Evolutionary conservation across 2,888 invertebrate species (phyloP).

Genomic region (Pterobdella sp.): DNA sequence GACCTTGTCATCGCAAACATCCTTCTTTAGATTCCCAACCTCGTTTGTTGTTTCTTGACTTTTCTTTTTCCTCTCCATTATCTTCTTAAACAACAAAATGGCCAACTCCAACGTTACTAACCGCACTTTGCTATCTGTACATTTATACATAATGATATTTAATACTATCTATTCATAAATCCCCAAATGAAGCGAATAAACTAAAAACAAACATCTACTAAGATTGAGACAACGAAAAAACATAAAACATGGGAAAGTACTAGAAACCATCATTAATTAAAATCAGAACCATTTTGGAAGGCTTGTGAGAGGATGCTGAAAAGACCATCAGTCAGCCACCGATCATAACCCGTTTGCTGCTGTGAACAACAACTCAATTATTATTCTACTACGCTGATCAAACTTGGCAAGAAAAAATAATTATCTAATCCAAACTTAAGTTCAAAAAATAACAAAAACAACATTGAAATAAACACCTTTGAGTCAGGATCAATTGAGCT

Average conservation of each 20-base stretch:
- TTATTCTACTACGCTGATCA: too few species aligned
- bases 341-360: slow-evolving; percentile 70
- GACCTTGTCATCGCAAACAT: too few species aligned
- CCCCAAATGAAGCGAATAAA: neutral
- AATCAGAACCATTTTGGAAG: slow-evolving; percentile 67
- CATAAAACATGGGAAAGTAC: neutral
- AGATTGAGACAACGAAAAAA: too few species aligned
- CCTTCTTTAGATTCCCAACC: too few species aligned
- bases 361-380: too few species aligned
- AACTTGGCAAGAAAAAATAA: too few species aligned
- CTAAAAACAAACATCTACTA: too few species aligned
- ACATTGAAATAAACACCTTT: too few species aligned
- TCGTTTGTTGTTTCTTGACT: too few species aligned
- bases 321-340: slow-evolving; percentile 71
- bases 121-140: slow-evolving; percentile 69
- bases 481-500: too few species aligned
- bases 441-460: too few species aligned
- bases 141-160: neutral
- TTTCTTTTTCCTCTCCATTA: slow-evolving; percentile 54
- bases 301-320: slow-evolving; percentile 73
- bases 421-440: too few species aligned
- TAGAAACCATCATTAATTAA: neutral
- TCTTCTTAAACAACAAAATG: slow-evolving; percentile 68
- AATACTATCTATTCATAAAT: neutral
- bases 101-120: slow-evolving; percentile 84